These are phyloP conservation scores for Ammodytes dubius DNA, from an alignment of 2,113 vertebrate genomes.

Conservation along the genomic window DNA sequence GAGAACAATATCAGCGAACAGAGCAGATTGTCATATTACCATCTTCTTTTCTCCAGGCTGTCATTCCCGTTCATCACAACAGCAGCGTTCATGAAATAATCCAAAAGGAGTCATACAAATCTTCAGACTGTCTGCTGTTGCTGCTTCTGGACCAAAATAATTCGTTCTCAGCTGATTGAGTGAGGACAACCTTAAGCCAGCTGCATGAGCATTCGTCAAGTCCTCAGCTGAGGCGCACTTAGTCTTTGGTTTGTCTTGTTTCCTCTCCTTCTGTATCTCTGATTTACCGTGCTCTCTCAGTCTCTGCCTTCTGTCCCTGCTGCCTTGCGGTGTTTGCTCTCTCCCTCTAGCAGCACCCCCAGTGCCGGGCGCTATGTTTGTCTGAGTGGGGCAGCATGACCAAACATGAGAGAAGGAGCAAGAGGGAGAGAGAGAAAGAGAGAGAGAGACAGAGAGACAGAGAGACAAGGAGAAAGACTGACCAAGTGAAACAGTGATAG, in stretches of 20 bases:
- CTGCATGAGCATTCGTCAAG: slow-evolving; percentile 49
- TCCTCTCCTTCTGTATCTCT: slow-evolving; percentile 7
- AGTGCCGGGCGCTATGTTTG: slow-evolving; percentile 62
- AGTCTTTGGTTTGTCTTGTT: slow-evolving; percentile 31
- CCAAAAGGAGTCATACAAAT: slow-evolving; percentile 45
- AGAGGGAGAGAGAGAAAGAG: neutral
- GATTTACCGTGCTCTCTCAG: slow-evolving; percentile 20
- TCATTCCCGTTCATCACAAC: slow-evolving; percentile 54
- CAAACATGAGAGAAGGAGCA: slow-evolving; percentile 39
- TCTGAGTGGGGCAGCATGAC: slow-evolving; percentile 54
- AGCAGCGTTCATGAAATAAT: slow-evolving; percentile 58
- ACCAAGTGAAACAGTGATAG: neutral
- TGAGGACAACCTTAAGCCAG: slow-evolving; percentile 47
- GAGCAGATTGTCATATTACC: slow-evolving; percentile 67
- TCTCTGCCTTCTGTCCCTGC: slow-evolving; percentile 27
- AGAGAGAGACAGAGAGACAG: neutral
- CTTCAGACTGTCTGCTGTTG: slow-evolving; percentile 40
- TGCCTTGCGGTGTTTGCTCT: slow-evolving; percentile 43
- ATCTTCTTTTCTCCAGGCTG: slow-evolving; percentile 64
- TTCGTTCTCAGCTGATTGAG: slow-evolving; percentile 55
- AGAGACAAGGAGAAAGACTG: neutral
- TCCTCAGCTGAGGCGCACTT: slow-evolving; percentile 45
- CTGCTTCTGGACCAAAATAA: slow-evolving; percentile 48
- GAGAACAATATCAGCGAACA: neutral
- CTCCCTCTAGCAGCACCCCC: slow-evolving; percentile 32